phyloP scores from a whole-genome alignment of 2,797 vertebrate species.

The Lycodopsis pacificus region DNA sequence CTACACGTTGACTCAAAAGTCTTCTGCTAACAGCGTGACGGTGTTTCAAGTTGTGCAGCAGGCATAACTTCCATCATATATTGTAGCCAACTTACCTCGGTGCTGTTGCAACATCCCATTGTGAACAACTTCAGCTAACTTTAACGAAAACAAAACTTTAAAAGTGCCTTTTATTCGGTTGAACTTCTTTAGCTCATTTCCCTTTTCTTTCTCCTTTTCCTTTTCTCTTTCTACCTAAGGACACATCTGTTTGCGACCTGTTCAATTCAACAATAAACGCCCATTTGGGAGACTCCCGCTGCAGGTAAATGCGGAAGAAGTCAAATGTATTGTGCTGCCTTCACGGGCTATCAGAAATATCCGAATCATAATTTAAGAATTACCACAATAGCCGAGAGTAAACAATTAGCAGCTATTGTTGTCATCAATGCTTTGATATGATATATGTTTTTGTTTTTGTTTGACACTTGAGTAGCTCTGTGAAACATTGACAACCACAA shows the following conservation, averaged over 20 bases:
- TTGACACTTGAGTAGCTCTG: background rate
- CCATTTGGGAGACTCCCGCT: background rate
- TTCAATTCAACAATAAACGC: background rate
- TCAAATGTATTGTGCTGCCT: slow-evolving; percentile 36
- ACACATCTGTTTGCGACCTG: background rate
- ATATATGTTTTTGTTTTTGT: background rate
- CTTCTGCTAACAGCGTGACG: background rate
- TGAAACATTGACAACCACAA: background rate
- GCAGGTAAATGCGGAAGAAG: slow-evolving; percentile 76
- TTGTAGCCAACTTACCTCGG: slow-evolving; percentile 65
- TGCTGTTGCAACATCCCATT: slow-evolving; percentile 80
- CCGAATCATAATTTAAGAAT: rapidly evolving
- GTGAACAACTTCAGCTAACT: slow-evolving; percentile 21
- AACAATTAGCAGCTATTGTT: background rate
- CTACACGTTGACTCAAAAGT: background rate
- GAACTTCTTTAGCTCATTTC: slow-evolving; percentile 33
- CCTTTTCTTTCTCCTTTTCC: too few relatives aligned
- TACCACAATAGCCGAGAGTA: rapidly evolving
- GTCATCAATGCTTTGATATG: background rate
- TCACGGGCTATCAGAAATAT: background rate
- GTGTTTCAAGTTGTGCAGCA: background rate
- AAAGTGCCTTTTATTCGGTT: background rate
- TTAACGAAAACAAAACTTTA: slow-evolving; percentile 36
- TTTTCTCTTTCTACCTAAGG: rapidly evolving
- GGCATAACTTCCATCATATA: background rate